Evolutionary conservation across 1,140 invertebrate genomes (phyloP), one percentile per base, ranked within the genome.

Genomic region (Chlorops oryzae): DNA sequence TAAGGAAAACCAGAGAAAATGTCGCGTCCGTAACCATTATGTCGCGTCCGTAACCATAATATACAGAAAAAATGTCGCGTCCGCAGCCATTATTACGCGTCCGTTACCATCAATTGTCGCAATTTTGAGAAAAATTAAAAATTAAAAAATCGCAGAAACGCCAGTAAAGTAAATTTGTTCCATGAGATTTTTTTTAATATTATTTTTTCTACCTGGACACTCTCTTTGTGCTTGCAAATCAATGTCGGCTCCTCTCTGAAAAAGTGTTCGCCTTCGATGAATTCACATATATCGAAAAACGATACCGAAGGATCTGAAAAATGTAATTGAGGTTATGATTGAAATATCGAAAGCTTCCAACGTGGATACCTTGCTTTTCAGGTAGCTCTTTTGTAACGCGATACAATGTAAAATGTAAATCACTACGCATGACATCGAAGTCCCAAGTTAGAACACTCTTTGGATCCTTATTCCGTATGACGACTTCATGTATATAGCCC

Each of bases 381-480:
- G 63, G 69, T 18, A 80, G 58, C 24, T 80, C 75, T 46, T 78
- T 73, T 27, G 78, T 78, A 28, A 80, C 81, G n/a, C 82, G 76
- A 59, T 88, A 82, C n/a, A 96, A 84, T 22, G 86, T 85, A 75
- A 95, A 96, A 50, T 84, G 80, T 54, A 95, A 82, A 69, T 93
- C 89, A 60, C 91, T 88, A 39, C 91, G 83, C 72, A 95, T 80
- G 7, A 96, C 88, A 76, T 97, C 94, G 79, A 96, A 96, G 74
- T 96, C 94, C 93, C 93, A 97, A 15, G 92, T 96, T 12, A 97
- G 80, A 45, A 96, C 91, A 68, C 87, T 88, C 43, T 91, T 88
- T 34, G 84, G 82, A 73, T 94, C 90, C 35, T 85, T 80, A 51
- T 90, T 90, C 39, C 80, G 76, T 28, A 96, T 83, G 35, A 90